Percentiles rank a stretch among this genome's conserved stretches.
phyloP scores from a whole-genome alignment of 2,113 vertebrate genomes.

The Cephalopterus ornatus region DNA sequence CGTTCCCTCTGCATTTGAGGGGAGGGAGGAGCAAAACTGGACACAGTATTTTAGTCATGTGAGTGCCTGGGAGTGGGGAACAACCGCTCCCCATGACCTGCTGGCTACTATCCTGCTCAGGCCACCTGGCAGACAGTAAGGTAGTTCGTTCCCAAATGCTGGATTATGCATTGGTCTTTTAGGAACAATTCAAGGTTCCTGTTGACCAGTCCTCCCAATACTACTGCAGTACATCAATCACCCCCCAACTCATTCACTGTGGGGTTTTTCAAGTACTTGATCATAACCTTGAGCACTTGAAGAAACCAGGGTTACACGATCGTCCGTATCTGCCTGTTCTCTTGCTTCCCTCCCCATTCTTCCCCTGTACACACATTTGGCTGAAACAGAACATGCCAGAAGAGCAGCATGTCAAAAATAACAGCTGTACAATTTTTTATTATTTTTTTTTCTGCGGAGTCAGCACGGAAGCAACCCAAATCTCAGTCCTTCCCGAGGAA shows the following conservation, averaged over 20 bases:
- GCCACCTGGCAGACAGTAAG: accelerated
- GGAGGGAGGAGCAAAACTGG: not conserved
- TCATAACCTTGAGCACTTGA: not conserved
- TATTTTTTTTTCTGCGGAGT: not conserved
- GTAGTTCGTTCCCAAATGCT: not conserved
- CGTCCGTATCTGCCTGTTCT: not conserved
- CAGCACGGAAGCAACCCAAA: not conserved
- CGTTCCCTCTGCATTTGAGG: not conserved
- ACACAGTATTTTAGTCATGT: accelerated
- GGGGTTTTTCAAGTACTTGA: not conserved
- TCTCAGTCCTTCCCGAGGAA: not conserved
- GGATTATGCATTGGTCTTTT: not conserved
- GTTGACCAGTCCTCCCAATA: no score
- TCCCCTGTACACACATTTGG: not conserved
- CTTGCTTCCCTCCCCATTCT: not conserved
- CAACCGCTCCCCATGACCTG: not conserved
- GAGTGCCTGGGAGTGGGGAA: not conserved
- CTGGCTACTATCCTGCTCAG: accelerated
- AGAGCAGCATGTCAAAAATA: not conserved
- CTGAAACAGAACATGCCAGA: not conserved
- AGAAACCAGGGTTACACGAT: not conserved
- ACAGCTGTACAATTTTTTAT: not conserved
- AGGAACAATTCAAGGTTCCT: not conserved
- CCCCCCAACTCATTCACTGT: accelerated
- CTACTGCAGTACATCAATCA: not conserved